phyloP scores from a whole-genome alignment of 2,113 vertebrate genomes.

The Scytalopus superciliaris region DNA sequence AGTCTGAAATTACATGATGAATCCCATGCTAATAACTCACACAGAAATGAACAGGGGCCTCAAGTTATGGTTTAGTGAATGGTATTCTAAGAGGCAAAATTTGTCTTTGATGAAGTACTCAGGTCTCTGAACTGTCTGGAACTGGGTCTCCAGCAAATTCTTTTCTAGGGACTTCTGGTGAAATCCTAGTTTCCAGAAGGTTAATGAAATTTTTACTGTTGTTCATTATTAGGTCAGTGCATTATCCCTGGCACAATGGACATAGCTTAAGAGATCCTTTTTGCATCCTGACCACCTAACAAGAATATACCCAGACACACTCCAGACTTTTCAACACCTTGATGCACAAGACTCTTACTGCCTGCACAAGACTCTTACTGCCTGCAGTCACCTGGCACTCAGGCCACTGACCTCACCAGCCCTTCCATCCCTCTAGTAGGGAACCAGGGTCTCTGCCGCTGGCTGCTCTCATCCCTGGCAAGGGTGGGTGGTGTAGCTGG shows the following conservation, averaged over 20 bases:
- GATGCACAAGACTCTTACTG: too few species aligned
- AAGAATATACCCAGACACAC: background rate
- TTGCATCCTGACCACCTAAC: background rate
- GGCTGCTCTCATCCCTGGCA: background rate
- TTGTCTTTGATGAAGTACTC: background rate
- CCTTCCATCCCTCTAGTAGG: background rate
- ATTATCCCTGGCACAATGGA: background rate
- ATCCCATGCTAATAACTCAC: background rate
- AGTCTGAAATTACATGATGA: background rate
- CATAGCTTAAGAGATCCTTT: background rate
- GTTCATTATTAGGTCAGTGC: background rate
- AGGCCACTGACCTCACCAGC: accelerated
- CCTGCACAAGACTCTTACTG: too few species aligned
- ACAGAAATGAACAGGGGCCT: background rate
- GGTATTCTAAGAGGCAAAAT: background rate
- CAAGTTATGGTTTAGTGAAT: background rate
- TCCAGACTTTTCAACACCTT: background rate
- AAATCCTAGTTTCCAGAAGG: background rate
- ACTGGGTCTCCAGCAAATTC: background rate
- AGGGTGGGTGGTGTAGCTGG: background rate
- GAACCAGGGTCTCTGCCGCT: background rate
- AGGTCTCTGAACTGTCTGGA: background rate
- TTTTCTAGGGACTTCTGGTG: background rate
- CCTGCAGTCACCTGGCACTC: background rate
- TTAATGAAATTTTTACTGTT: background rate